Evolutionary conservation across 2,797 vertebrate species (phyloP).

Genomic region (Acanthis flammea): DNA sequence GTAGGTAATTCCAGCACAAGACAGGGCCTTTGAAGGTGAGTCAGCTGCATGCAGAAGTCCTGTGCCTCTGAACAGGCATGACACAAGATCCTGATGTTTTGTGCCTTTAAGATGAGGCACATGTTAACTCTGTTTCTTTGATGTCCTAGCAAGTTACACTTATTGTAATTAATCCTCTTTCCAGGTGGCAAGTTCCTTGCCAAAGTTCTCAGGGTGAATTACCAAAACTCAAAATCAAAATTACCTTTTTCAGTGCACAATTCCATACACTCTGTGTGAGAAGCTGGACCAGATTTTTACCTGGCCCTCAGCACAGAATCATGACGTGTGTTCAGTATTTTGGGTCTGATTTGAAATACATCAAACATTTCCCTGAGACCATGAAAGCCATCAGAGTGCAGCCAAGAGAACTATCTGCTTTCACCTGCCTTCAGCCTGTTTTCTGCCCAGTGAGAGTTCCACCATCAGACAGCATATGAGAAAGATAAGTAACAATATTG

Average conservation of each 20-base stretch:
- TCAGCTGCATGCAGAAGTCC: neutral
- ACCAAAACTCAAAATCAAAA: neutral
- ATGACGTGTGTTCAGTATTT: neutral
- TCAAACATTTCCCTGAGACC: neutral
- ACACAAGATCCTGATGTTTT: neutral
- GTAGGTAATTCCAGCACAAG: neutral
- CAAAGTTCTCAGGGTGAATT: neutral
- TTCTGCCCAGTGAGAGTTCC: neutral
- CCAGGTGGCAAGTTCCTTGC: neutral
- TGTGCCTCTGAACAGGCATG: neutral
- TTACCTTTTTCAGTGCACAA: neutral
- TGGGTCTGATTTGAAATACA: neutral
- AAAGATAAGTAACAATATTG: neutral
- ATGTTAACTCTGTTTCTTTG: neutral
- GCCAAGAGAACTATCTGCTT: neutral
- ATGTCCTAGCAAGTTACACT: neutral
- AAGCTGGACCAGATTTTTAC: neutral
- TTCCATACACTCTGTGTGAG: neutral
- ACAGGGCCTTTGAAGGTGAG: neutral
- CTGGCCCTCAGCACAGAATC: neutral
- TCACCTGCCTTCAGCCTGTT: neutral
- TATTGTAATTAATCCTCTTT: neutral
- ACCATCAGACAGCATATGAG: neutral
- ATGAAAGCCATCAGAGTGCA: neutral
- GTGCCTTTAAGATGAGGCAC: neutral